A percentile compares a stretch with the other conserved stretches of the same genome.
Conservation (phyloP, 2,888 invertebrate species). For the Platycheirus albimanus region DNA sequence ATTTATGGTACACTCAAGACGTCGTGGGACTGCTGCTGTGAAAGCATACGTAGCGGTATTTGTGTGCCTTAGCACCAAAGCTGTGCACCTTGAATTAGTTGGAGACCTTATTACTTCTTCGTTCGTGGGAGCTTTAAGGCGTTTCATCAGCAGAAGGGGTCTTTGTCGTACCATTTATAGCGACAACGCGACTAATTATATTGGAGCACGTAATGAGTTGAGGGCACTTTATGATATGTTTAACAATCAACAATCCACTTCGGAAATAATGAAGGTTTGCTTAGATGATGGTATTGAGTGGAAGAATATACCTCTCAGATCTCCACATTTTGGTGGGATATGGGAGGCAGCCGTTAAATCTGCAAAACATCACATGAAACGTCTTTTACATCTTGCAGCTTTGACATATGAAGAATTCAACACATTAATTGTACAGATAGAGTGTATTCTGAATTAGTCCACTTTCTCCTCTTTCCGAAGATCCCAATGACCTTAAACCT, state of each 20-base stretch:
- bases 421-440: constrained; percentile 9
- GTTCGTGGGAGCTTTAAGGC: constrained; percentile 15
- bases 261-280: not conserved
- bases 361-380: constrained; percentile 32
- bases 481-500: not conserved
- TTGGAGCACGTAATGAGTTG: constrained; percentile 25
- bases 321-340: constrained; percentile 21
- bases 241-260: constrained; percentile 10
- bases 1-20: no score
- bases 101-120: constrained; percentile 9
- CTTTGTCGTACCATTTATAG: constrained; percentile 12
- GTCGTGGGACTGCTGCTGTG: no score
- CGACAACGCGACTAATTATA: no score
- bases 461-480: constrained; percentile 21
- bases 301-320: no score
- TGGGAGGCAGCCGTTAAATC: constrained; percentile 26
- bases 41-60: no score
- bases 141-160: not conserved
- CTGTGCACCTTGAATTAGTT: no score
- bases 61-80: no score
- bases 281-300: no score
- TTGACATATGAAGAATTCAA: constrained; percentile 21
- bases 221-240: constrained; percentile 20
- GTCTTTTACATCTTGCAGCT: constrained; percentile 6
- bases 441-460: constrained; percentile 23